phyloP scores from a whole-genome alignment of 2,888 invertebrate genomes.

The Pyrochroa serraticornis region DNA sequence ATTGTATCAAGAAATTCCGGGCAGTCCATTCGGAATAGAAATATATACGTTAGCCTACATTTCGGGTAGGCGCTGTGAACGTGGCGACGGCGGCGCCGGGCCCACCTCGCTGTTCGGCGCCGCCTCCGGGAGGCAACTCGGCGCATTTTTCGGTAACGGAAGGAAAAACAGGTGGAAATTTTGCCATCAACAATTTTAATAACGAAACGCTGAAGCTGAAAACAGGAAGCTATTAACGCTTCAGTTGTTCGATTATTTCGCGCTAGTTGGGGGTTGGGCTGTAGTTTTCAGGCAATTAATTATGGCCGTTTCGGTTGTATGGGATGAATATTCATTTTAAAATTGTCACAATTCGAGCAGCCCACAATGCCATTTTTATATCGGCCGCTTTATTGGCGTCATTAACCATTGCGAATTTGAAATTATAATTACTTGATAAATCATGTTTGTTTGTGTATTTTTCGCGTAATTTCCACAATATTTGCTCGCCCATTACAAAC shows the following conservation, averaged over 20 bases:
- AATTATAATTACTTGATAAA: constrained; percentile 32
- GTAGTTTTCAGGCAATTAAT: constrained; percentile 21
- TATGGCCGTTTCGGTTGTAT: neutral
- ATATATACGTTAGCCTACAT: constrained; percentile 12
- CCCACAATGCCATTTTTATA: constrained; percentile 11
- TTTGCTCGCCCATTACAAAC: constrained; percentile 23
- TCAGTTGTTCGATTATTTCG: constrained; percentile 15
- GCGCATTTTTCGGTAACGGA: neutral
- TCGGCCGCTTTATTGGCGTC: constrained; percentile 26
- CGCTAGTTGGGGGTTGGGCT: constrained; percentile 11
- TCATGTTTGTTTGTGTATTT: constrained; percentile 33
- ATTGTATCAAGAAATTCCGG: constrained; percentile 8
- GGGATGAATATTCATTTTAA: constrained; percentile 17
- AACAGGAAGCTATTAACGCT: constrained; percentile 12
- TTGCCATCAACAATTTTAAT: too few species aligned
- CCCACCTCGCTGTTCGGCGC: constrained; percentile 17
- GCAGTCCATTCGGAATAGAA: neutral
- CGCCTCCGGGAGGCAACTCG: constrained; percentile 28
- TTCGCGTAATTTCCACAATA: constrained; percentile 28
- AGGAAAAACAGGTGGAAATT: too few species aligned
- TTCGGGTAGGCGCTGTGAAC: constrained; percentile 9
- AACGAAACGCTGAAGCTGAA: too few species aligned
- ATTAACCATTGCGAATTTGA: constrained; percentile 28
- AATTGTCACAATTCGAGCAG: neutral
- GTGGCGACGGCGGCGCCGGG: constrained; percentile 6